These are phyloP conservation scores for Fulica atra DNA, from an alignment of 2,113 vertebrate species.

Conservation along the genomic window DNA sequence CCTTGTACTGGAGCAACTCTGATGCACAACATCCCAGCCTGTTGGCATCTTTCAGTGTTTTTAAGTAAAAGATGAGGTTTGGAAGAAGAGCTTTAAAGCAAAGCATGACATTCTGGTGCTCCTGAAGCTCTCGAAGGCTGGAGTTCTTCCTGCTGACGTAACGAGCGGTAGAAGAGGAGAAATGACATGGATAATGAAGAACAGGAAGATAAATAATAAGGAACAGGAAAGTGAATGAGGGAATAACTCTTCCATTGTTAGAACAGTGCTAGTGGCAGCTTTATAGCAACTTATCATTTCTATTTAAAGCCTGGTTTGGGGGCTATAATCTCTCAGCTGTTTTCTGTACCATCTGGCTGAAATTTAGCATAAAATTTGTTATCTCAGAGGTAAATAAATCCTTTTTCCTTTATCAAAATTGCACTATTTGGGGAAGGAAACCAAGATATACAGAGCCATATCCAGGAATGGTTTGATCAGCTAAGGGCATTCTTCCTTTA, in stretches of 20 bases:
- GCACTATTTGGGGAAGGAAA: neutral
- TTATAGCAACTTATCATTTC: slow-evolving; percentile 31
- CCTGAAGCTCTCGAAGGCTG: neutral
- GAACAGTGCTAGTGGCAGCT: slow-evolving; percentile 2
- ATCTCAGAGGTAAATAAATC: slow-evolving; percentile 44
- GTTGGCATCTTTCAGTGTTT: rapidly evolving
- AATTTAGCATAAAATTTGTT: slow-evolving; percentile 54
- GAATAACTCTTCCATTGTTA: slow-evolving; percentile 38
- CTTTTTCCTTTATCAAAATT: neutral
- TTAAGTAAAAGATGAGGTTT: neutral
- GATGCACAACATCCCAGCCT: neutral
- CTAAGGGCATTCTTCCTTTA: neutral
- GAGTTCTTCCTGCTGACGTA: neutral
- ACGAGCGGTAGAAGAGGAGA: neutral
- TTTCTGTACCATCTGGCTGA: slow-evolving; percentile 51
- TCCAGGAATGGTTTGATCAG: neutral
- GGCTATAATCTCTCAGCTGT: slow-evolving; percentile 30
- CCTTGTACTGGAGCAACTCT: neutral
- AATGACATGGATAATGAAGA: neutral
- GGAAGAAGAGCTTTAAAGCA: neutral
- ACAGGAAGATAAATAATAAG: neutral
- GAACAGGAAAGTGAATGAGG: neutral
- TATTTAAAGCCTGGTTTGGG: slow-evolving; percentile 48
- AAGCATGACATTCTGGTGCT: neutral
- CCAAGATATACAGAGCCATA: neutral